Percentiles rank a stretch among this genome's conserved stretches.
These are phyloP conservation scores for Marronus borbonicus DNA, from an alignment of 2,888 invertebrate genomes.

Conservation along the genomic window DNA sequence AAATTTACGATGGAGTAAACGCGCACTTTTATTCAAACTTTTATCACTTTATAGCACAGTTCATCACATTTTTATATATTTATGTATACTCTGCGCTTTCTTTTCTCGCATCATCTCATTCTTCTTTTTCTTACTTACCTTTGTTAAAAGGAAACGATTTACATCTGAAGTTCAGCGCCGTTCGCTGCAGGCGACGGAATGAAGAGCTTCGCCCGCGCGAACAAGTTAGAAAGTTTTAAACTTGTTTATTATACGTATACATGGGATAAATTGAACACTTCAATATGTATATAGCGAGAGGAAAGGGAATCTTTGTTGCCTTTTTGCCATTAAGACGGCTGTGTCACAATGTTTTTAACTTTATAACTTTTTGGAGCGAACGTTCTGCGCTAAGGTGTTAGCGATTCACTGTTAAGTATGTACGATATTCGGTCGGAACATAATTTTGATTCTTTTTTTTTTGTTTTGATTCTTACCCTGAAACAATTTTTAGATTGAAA, in stretches of 20 bases:
- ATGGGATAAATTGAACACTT: conserved; percentile 43
- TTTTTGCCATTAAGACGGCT: conserved; percentile 16
- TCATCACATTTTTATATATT: conserved; percentile 57
- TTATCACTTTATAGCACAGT: conserved; percentile 58
- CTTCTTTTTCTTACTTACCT: conserved; percentile 44
- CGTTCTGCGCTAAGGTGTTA: conserved; percentile 1
- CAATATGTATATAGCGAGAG: conserved; percentile 38
- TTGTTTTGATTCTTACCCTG: too few relatives aligned
- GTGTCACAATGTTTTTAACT: conserved; percentile 25
- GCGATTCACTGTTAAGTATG: neutral
- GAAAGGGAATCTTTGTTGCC: conserved; percentile 33
- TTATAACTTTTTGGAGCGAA: conserved; percentile 15
- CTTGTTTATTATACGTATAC: conserved; percentile 49
- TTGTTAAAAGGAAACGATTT: conserved; percentile 56
- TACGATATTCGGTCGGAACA: neutral
- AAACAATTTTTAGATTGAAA: too few relatives aligned
- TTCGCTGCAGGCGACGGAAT: conserved; percentile 38
- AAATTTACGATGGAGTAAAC: conserved; percentile 58
- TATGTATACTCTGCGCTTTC: conserved; percentile 50
- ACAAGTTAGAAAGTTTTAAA: conserved; percentile 49
- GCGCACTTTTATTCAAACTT: conserved; percentile 58
- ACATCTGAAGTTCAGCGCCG: conserved; percentile 45
- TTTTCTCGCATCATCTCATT: conserved; percentile 34
- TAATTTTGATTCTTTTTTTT: too few relatives aligned
- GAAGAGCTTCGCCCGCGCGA: conserved; percentile 33